Percentiles rank a stretch among this genome's conserved stretches.
Evolutionary conservation across 2,888 invertebrate genomes (phyloP).

Genomic region (Leucoma salicis): DNA sequence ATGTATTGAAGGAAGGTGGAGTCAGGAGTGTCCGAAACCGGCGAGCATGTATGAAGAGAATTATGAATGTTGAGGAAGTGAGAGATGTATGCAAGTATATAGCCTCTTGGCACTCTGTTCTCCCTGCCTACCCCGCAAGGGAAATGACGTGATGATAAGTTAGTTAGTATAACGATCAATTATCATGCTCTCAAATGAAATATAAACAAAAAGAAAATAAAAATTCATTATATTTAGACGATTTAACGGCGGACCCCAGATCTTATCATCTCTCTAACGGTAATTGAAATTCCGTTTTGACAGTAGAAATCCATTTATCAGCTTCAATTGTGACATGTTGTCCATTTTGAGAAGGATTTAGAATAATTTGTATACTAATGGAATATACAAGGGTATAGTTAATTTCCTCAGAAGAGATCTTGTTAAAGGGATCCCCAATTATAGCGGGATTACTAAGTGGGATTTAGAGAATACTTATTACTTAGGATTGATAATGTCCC

Average conservation of each 20-base stretch:
- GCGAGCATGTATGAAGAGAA: no score
- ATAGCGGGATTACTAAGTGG: background rate
- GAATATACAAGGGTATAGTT: background rate
- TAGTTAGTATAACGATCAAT: no score
- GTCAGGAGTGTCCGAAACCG: no score
- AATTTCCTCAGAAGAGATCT: background rate
- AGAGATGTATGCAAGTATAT: no score
- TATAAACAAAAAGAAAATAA: background rate
- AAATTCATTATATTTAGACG: background rate
- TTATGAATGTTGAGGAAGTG: no score
- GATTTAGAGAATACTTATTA: no score
- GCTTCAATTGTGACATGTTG: slow-evolving; percentile 26
- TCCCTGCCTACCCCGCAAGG: no score
- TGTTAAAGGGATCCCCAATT: background rate
- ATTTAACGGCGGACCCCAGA: background rate
- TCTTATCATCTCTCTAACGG: background rate
- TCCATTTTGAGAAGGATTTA: slow-evolving; percentile 22
- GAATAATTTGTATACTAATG: slow-evolving; percentile 14
- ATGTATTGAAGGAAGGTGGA: no score
- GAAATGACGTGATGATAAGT: no score
- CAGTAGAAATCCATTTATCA: slow-evolving; percentile 28
- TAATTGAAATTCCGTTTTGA: slow-evolving; percentile 28
- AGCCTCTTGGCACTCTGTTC: no score
- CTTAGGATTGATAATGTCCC: no score
- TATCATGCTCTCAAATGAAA: background rate